Evolutionary conservation across 1,140 invertebrate genomes (phyloP).

Genomic region (Solen grandis): DNA sequence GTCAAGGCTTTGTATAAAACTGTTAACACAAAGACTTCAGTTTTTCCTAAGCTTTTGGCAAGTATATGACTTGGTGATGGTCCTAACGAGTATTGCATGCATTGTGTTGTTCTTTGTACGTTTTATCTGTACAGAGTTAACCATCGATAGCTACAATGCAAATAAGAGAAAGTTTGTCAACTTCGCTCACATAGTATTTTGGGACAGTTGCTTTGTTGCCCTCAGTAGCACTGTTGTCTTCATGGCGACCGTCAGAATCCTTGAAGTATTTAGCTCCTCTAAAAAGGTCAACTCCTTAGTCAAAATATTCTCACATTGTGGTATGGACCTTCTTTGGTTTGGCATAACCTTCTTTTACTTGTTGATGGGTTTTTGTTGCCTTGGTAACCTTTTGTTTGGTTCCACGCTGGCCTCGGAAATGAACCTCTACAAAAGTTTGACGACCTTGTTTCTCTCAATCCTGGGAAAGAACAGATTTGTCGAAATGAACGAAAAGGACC

Average conservation of each 20-base stretch:
- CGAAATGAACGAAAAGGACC: slow-evolving; percentile 84
- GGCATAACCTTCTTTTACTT: slow-evolving; percentile 35
- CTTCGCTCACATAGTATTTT: slow-evolving; percentile 60
- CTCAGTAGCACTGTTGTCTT: slow-evolving; percentile 48
- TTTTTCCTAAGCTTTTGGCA: slow-evolving; percentile 60
- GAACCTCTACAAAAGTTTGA: slow-evolving; percentile 22
- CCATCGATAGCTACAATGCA: slow-evolving; percentile 40
- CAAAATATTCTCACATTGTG: slow-evolving; percentile 34
- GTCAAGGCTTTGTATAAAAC: slow-evolving; percentile 22
- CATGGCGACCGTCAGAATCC: slow-evolving; percentile 54
- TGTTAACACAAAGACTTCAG: slow-evolving; percentile 17
- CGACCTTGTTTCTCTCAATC: slow-evolving; percentile 86
- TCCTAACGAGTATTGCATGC: slow-evolving; percentile 5
- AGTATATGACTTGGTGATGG: slow-evolving; percentile 37
- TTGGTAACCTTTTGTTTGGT: slow-evolving; percentile 48
- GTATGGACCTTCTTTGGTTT: slow-evolving; percentile 41
- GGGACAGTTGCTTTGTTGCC: slow-evolving; percentile 46
- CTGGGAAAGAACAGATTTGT: slow-evolving; percentile 89
- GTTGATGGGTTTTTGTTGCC: slow-evolving; percentile 17
- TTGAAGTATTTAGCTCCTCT: slow-evolving; percentile 54
- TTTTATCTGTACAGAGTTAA: not conserved
- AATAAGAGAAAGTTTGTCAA: slow-evolving; percentile 55
- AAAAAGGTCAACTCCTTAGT: slow-evolving; percentile 45
- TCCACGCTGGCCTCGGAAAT: slow-evolving; percentile 2
- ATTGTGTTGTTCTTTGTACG: slow-evolving; percentile 35